These are phyloP conservation scores for Melinopterus prodromus DNA, from an alignment of 2,888 invertebrate genomes.

Conservation along the genomic window DNA sequence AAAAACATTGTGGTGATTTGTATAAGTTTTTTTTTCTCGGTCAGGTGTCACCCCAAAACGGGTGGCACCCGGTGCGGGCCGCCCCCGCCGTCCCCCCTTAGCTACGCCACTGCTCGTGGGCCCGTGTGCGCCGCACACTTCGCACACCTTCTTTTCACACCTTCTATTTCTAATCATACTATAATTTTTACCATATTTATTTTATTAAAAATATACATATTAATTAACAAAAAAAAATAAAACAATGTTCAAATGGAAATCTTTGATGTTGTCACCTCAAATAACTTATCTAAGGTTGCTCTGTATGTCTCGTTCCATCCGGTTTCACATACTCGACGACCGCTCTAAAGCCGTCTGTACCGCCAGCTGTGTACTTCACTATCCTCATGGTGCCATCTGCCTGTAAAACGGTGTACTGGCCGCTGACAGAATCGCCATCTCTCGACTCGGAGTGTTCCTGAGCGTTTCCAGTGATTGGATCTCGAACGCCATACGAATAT, in stretches of 20 bases:
- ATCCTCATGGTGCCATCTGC: constrained; percentile 77
- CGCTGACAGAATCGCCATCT: constrained; percentile 75
- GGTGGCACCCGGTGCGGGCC: too few relatives aligned
- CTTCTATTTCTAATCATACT: too few relatives aligned
- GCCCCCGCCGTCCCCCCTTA: too few relatives aligned
- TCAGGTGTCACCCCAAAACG: too few relatives aligned
- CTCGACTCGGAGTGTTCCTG: constrained; percentile 78
- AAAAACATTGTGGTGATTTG: too few relatives aligned
- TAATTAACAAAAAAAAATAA: not conserved
- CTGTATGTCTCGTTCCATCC: constrained; percentile 29
- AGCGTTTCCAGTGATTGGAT: constrained; percentile 75
- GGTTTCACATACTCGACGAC: constrained; percentile 53
- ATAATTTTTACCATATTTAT: not conserved
- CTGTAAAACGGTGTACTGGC: constrained; percentile 78
- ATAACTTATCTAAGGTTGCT: constrained; percentile 16
- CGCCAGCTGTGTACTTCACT: constrained; percentile 78
- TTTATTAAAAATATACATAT: not conserved
- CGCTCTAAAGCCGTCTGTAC: constrained; percentile 77
- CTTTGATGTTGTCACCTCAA: not conserved
- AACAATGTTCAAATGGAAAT: not conserved
- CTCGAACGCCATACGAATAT: constrained; percentile 80
- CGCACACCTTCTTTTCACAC: too few relatives aligned
- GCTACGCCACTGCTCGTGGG: too few relatives aligned
- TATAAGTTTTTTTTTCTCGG: too few relatives aligned
- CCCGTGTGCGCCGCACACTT: too few relatives aligned